A percentile compares a stretch with the other conserved stretches of the same genome.
phyloP scores from a whole-genome alignment of 2,797 vertebrate species.

The Synanceia verrucosa region DNA sequence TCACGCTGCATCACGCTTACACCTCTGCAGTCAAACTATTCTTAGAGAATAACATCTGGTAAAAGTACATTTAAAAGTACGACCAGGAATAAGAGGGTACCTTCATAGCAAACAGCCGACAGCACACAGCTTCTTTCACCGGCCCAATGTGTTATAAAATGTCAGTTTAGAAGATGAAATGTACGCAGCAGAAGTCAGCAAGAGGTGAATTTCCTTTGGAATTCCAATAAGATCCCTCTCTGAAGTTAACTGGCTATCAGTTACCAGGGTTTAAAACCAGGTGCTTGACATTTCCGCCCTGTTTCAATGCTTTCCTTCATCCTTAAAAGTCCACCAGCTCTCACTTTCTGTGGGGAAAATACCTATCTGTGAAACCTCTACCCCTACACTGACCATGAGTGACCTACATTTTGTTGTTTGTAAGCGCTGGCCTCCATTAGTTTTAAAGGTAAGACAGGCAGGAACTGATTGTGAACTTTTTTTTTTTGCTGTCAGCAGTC shows the following conservation, averaged over 20 bases:
- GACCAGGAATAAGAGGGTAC: conserved; percentile 13
- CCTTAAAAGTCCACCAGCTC: neutral
- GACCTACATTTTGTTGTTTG: conserved; percentile 33
- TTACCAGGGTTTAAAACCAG: neutral
- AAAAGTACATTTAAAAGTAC: neutral
- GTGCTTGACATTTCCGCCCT: neutral
- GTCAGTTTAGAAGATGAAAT: neutral
- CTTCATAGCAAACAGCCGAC: neutral
- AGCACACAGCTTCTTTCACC: neutral
- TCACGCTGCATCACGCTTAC: neutral
- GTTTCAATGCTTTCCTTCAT: neutral
- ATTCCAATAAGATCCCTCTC: neutral
- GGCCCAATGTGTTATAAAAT: neutral
- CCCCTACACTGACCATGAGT: conserved; percentile 23
- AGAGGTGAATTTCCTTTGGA: neutral
- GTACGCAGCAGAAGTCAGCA: neutral
- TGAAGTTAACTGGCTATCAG: neutral
- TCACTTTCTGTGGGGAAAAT: neutral
- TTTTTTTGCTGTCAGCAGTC: neutral
- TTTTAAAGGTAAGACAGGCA: neutral
- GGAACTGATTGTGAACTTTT: neutral
- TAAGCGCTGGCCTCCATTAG: neutral
- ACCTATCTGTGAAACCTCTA: conserved; percentile 28
- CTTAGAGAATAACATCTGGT: neutral
- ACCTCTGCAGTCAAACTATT: neutral